These are phyloP conservation scores for Esox lucius DNA, from an alignment of 2,797 vertebrate genomes.

Conservation along the genomic window DNA sequence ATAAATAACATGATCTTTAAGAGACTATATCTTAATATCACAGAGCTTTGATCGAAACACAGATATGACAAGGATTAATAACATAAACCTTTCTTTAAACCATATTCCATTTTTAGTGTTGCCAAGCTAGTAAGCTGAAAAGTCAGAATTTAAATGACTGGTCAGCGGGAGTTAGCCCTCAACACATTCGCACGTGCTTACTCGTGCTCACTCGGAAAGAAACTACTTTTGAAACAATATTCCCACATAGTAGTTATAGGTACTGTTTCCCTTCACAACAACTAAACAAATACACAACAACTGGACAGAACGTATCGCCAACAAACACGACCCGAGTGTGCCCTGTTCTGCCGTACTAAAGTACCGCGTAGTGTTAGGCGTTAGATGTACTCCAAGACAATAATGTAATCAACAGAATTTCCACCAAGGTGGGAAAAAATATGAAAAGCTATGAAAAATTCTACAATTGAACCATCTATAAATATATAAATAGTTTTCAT, in stretches of 20 bases:
- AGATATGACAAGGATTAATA: no score
- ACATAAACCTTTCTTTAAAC: no score
- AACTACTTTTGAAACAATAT: neutral
- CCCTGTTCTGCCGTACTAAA: neutral
- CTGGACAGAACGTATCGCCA: neutral
- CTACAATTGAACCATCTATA: neutral
- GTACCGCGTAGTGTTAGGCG: conserved; percentile 29
- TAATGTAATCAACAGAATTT: conserved; percentile 16
- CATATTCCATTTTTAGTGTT: no score
- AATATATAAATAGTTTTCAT: neutral
- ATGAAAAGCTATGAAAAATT: neutral
- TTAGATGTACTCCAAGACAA: conserved; percentile 41
- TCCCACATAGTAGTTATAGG: neutral
- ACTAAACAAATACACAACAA: neutral
- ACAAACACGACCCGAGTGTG: conserved; percentile 13
- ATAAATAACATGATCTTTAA: no score
- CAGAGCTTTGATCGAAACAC: no score
- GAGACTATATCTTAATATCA: no score
- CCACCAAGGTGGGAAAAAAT: neutral
- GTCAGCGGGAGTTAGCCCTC: neutral
- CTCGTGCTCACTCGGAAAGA: neutral
- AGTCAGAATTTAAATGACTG: no score
- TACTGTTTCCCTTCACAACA: neutral
- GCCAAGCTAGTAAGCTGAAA: neutral
- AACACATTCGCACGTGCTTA: neutral